Evolutionary conservation across 2,113 vertebrate species (phyloP), one percentile per base, ranked within the genome.

Genomic region (Ammospiza nelsoni): DNA sequence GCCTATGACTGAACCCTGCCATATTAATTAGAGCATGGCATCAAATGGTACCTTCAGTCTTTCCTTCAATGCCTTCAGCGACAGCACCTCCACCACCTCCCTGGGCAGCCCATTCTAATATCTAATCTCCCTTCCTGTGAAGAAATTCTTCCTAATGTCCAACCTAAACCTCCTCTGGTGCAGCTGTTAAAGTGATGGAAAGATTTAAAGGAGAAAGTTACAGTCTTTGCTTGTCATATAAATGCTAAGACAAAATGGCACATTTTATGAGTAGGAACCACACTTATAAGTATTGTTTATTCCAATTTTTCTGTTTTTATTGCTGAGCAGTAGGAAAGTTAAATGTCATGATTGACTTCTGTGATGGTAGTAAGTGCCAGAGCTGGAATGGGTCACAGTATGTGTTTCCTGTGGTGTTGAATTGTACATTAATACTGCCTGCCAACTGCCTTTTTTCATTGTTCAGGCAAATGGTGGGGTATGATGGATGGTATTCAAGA

Each of bases 31-130:
- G 24, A 29, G 28, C 23, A 22, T 54, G n/a, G 16, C 19, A 21
- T 16, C 29, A n/a, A 25, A 8, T 57, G 33, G 11, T 24, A 14
- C 12, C 3, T 39, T 15, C 16, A 25, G 37, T 29, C 33, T 55
- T 79, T 31, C 24, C n/a, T 59, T 74, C 44, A 28, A 11, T 0
- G 1, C 18, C 44, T 89, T 74, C 39, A 20, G 24, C 0, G 1
- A 41, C 2, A 1, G 19, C 0, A 1, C 54, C n/a, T 75, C 44
- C 19, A 12, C 27, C 15, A 28, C 15, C 23, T 59, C 3, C 12
- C 15, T 54, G 33, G 46, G 28, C 23, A 46, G 9, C 39, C 39
- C 7, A 5, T 61, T 75, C 24, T 52, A 58, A 24, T 46, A 51
- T 24, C 15, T 67, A 52, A 46, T 41, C 9, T 18, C 11, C 39